Conservation (phyloP, 2,888 invertebrate genomes). For the Seladonia tumulorum region DNA sequence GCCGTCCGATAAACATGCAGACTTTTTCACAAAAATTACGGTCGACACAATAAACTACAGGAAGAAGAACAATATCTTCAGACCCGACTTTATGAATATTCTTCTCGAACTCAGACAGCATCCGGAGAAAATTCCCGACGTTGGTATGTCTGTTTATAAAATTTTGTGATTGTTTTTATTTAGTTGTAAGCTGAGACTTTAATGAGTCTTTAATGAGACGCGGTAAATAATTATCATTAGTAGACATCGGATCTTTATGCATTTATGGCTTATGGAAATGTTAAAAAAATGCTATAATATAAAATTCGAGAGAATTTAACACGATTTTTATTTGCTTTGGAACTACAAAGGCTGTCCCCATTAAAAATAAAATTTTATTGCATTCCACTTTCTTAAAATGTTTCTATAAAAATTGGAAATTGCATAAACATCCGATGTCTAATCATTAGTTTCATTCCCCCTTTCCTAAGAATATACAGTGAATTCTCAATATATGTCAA, state of each 20-base stretch:
- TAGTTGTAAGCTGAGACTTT: background rate
- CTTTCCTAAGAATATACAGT: background rate
- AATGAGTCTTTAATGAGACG: too few relatives aligned
- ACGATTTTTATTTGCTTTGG: too few relatives aligned
- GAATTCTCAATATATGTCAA: too few relatives aligned
- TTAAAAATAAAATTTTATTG: too few relatives aligned
- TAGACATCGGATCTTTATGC: too few relatives aligned
- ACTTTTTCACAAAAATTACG: slow-evolving; percentile 79
- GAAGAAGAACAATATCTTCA: slow-evolving; percentile 79
- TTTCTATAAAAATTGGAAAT: too few relatives aligned
- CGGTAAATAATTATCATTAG: background rate
- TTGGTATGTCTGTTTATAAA: slow-evolving; percentile 61
- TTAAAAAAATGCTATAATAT: too few relatives aligned
- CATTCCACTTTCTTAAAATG: too few relatives aligned
- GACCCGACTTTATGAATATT: slow-evolving; percentile 84
- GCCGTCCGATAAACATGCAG: slow-evolving; percentile 65
- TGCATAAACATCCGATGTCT: too few relatives aligned
- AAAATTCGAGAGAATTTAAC: too few relatives aligned
- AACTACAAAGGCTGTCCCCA: too few relatives aligned
- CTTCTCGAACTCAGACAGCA: slow-evolving; percentile 78
- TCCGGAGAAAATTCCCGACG: slow-evolving; percentile 63
- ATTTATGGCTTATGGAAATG: too few relatives aligned
- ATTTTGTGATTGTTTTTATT: background rate
- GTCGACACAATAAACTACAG: slow-evolving; percentile 81
- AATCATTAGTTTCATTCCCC: background rate